phyloP scores from a whole-genome alignment of 2,113 vertebrate species.

The Hipposideros armiger region DNA sequence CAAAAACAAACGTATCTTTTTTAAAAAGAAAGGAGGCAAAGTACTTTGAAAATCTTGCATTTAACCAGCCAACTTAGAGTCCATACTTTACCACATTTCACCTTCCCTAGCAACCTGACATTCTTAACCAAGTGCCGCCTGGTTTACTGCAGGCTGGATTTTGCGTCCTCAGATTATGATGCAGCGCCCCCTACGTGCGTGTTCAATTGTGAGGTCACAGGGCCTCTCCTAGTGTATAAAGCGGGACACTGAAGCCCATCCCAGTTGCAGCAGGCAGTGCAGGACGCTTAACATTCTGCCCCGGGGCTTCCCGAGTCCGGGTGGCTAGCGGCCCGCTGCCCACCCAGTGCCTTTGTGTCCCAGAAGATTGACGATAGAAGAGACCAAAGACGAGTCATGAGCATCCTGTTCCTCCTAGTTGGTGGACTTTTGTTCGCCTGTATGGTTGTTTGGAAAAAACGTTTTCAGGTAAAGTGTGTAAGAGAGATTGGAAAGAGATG shows the following conservation, averaged over 20 bases:
- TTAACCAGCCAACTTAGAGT: neutral
- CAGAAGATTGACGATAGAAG: neutral
- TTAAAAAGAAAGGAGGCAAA: neutral
- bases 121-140: fast-evolving
- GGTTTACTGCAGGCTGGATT: neutral
- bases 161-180: neutral
- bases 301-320: fast-evolving
- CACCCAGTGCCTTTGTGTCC: neutral
- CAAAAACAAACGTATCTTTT: neutral
- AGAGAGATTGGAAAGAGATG: neutral
- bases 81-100: neutral
- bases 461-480: neutral
- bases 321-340: neutral
- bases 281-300: fast-evolving
- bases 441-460: neutral
- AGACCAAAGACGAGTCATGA: neutral
- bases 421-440: fast-evolving
- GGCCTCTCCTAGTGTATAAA: neutral
- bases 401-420: neutral
- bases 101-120: neutral
- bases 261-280: neutral
- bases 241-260: fast-evolving
- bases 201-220: neutral
- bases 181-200: fast-evolving
- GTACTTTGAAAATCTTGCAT: neutral